A percentile compares a stretch with the other conserved stretches of the same genome.
Evolutionary conservation across 30 jellyfish, hydroid and myxozoan genomes (phyloP).

Genomic region (Catostylus mosaicus): DNA sequence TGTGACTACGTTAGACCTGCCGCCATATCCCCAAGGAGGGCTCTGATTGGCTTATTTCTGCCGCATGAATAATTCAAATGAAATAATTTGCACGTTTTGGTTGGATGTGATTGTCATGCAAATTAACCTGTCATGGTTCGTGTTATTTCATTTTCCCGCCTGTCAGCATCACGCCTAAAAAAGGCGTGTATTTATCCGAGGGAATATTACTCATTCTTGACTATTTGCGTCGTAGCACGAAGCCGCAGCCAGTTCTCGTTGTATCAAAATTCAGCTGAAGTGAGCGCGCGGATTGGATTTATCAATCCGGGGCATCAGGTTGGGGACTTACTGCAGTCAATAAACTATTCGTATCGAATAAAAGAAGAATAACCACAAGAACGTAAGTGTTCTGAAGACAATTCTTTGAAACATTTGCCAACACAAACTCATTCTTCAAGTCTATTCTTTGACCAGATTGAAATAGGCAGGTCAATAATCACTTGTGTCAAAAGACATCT

Average conservation of each 20-base stretch:
- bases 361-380: constrained; percentile 69
- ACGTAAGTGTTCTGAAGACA: constrained; percentile 75
- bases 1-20: constrained; percentile 87
- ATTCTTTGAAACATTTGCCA: constrained; percentile 69
- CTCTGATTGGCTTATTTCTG: constrained; percentile 76
- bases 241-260: constrained; percentile 64
- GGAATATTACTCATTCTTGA: constrained; percentile 80
- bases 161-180: constrained; percentile 93
- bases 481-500: constrained; percentile 71
- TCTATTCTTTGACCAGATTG: constrained; percentile 72
- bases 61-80: constrained; percentile 77
- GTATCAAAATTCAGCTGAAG: constrained; percentile 53
- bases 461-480: constrained; percentile 82
- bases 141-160: constrained; percentile 88
- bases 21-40: constrained; percentile 80
- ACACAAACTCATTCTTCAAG: constrained; percentile 53
- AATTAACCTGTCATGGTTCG: constrained; percentile 89
- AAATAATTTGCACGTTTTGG: constrained; percentile 89
- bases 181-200: constrained; percentile 89
- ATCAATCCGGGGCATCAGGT: constrained; percentile 55
- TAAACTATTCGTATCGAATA: constrained; percentile 60
- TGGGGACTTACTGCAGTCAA: constrained; percentile 69
- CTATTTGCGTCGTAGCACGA: constrained; percentile 74
- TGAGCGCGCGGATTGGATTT: constrained; percentile 58
- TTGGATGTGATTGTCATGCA: constrained; percentile 83